Conservation (phyloP, 1,140 invertebrate species). For the Halyomorpha halys region DNA sequence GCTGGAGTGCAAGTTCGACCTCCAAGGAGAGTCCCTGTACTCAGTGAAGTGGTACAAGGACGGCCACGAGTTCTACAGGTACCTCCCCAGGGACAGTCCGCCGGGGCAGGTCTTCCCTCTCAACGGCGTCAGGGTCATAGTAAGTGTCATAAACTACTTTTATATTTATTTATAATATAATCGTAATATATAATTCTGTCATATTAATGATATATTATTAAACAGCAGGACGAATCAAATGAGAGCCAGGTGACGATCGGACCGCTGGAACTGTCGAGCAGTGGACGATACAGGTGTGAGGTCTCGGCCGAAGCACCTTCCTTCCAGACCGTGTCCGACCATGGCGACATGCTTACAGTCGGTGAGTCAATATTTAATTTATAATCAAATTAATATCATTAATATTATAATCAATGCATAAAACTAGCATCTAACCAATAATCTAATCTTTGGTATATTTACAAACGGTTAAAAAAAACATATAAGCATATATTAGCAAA, state of each 20-base stretch:
- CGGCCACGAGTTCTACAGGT: conserved; percentile 76
- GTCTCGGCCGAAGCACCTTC: conserved; percentile 73
- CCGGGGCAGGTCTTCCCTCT: conserved; percentile 63
- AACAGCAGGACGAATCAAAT: conserved; percentile 62
- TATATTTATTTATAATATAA: too few species aligned
- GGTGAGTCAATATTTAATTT: too few species aligned
- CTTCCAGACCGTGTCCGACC: conserved; percentile 65
- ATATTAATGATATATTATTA: conserved; percentile 26
- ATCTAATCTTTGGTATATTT: too few species aligned
- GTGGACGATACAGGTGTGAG: conserved; percentile 71
- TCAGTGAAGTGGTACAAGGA: conserved; percentile 85
- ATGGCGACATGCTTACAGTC: conserved; percentile 63
- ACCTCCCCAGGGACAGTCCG: conserved; percentile 60
- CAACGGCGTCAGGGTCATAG: conserved; percentile 68
- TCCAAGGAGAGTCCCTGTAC: conserved; percentile 67
- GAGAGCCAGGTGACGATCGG: conserved; percentile 59
- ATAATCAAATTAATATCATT: too few species aligned
- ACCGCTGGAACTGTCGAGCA: conserved; percentile 61
- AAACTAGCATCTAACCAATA: too few species aligned
- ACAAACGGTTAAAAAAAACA: too few species aligned
- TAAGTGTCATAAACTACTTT: conserved; percentile 35
- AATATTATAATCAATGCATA: too few species aligned
- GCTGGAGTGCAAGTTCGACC: conserved; percentile 61
- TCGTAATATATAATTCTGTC: too few species aligned
- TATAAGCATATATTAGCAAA: too few species aligned